A percentile compares a stretch with the other conserved stretches of the same genome.
phyloP scores from a whole-genome alignment of 2,113 vertebrate genomes.

The Elephantulus edwardii region DNA sequence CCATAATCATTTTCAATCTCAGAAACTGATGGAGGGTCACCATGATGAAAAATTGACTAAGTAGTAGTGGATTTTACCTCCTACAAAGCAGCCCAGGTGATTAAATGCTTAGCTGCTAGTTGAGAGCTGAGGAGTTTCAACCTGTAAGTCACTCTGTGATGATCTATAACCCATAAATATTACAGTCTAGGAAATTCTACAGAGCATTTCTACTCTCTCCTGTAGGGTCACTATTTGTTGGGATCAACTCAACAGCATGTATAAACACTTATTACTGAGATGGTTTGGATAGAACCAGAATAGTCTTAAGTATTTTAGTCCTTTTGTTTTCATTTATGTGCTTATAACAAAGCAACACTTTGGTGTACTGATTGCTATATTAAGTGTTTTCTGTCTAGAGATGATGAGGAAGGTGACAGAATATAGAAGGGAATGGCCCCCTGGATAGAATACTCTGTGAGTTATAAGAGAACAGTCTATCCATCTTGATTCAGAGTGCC shows the following conservation, averaged over 20 bases:
- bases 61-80: too few species aligned
- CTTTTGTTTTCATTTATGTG: neutral
- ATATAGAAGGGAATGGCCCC: neutral
- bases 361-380: neutral
- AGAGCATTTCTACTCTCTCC: neutral
- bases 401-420: neutral
- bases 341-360: neutral
- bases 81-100: too few species aligned
- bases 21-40: too few species aligned
- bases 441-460: neutral
- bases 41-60: too few species aligned
- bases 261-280: neutral
- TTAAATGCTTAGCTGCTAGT: neutral
- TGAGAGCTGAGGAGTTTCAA: too few species aligned
- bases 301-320: neutral
- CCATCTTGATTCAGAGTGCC: neutral
- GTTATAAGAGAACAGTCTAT: neutral
- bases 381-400: neutral
- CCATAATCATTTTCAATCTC: too few species aligned
- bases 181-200: neutral
- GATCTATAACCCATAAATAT: neutral
- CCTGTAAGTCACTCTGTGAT: too few species aligned
- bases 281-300: neutral
- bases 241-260: neutral
- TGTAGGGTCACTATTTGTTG: neutral